Conservation (phyloP, 53 echinoderm and acorn worm genomes). For the Arbacia lixula region DNA sequence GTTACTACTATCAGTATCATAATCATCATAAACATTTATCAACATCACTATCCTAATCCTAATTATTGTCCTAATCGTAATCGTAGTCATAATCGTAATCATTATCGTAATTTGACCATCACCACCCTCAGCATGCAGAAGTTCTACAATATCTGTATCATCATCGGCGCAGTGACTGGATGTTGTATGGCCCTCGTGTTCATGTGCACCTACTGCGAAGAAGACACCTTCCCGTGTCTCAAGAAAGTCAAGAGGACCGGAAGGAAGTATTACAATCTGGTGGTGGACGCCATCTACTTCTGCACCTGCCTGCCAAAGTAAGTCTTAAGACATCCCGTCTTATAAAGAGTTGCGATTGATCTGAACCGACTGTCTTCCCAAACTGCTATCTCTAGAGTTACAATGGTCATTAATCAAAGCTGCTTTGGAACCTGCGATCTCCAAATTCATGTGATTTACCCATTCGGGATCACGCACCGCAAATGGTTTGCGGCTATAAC, state of each 20-base stretch:
- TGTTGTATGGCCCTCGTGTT: constrained; percentile 65
- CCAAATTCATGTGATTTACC: too few relatives aligned
- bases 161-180: constrained; percentile 66
- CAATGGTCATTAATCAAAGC: too few relatives aligned
- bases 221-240: constrained; percentile 78
- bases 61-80: too few relatives aligned
- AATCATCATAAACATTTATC: not conserved
- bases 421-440: too few relatives aligned
- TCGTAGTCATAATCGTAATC: too few relatives aligned
- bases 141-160: constrained; percentile 68
- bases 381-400: too few relatives aligned
- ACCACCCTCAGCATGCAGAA: constrained; percentile 72
- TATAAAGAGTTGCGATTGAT: too few relatives aligned
- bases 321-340: too few relatives aligned
- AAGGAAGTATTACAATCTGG: constrained; percentile 54
- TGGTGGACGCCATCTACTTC: constrained; percentile 78
- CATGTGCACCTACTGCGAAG: constrained; percentile 77
- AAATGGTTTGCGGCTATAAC: too few relatives aligned
- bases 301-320: constrained; percentile 89
- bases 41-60: constrained; percentile 5
- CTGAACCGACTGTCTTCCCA: too few relatives aligned
- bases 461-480: too few relatives aligned
- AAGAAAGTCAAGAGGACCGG: constrained; percentile 59
- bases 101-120: too few relatives aligned
- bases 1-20: not conserved